A percentile compares a stretch with the other conserved stretches of the same genome.
phyloP scores from a whole-genome alignment of 2,888 invertebrate species.

The Nemapogon koenigi region DNA sequence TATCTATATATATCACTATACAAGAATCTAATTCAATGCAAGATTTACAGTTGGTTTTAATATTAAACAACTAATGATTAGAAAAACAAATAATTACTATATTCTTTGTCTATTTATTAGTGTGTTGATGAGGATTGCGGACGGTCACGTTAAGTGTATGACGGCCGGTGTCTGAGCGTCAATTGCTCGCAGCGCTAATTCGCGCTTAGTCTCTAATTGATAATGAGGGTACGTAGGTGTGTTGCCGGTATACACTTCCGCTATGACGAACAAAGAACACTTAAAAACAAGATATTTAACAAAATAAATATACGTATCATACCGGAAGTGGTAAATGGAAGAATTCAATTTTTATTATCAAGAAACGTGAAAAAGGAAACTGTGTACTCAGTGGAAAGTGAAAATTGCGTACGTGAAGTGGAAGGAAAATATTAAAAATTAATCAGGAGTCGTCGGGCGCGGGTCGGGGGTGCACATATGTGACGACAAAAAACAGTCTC shows the following conservation, averaged over 20 bases:
- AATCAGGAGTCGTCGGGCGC: conserved; percentile 40
- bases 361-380: not conserved
- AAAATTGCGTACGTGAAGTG: conserved; percentile 65
- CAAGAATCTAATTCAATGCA: not conserved
- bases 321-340: too few species aligned
- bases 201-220: conserved; percentile 23
- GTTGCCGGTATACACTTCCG: too few species aligned
- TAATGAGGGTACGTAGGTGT: conserved; percentile 61
- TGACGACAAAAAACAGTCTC: conserved; percentile 61
- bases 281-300: too few species aligned
- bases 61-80: too few species aligned
- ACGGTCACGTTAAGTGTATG: conserved; percentile 36
- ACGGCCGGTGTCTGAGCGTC: conserved; percentile 27
- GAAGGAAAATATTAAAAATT: conserved; percentile 65
- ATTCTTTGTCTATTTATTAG: not conserved
- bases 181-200: conserved; percentile 58
- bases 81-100: too few species aligned
- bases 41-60: too few species aligned
- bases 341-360: too few species aligned
- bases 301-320: too few species aligned
- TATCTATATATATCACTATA: not conserved
- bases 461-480: conserved; percentile 44
- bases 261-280: too few species aligned
- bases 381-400: conserved; percentile 33
- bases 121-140: conserved; percentile 13